Evolutionary conservation across 2,797 vertebrate genomes (phyloP), one percentile per base, ranked within the genome.

Genomic region (Pangasius macronema): DNA sequence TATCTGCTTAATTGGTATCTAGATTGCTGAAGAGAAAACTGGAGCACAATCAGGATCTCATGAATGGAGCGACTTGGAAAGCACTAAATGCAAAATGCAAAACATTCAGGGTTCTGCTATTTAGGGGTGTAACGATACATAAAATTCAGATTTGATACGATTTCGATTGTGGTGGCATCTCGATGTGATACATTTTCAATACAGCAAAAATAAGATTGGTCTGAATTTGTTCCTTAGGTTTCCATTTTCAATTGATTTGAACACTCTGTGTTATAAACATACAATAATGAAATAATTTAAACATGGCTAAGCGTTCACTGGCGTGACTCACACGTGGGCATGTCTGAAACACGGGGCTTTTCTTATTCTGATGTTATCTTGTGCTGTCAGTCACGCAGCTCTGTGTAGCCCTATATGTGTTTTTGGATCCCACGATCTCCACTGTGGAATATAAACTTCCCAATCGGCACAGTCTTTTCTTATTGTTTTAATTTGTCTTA

Each of bases 1-100:
- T 83, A 88, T 89, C 88, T 87, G 80, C 73, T 89, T 87, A 90
- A 88, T 89, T 88, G 85, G 86, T 87, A 57, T 61, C 68, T 63
- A 82, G 55, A 61, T 77, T 57, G 49, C 49, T 30, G 51, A 55
- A 63, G 24, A 9, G 80, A 55, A 55, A 55, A 30, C 49, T 20
- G 49, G n/a, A 77, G 49, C 75, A 55, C 30, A 33, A 4, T 5
- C n/a, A 22, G 76, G 1, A 33, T 2, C 20, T 11, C 5, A 42
- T 14, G 72, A 75, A 75, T 49, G 24, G 11, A n/a, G 24, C 24
- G 72, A 49, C 20, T 75, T 49, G 72, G 72, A 77, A 53, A 77
- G 73, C 73, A 20, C 5, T n/a, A 13, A 73, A 73, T 42, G 46
- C 39, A 11, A 73, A 73, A 73, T 13, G 2, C 24, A 16, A 75